phyloP scores from a whole-genome alignment of 2,113 vertebrate species.

The Microcebus jonahi region DNA sequence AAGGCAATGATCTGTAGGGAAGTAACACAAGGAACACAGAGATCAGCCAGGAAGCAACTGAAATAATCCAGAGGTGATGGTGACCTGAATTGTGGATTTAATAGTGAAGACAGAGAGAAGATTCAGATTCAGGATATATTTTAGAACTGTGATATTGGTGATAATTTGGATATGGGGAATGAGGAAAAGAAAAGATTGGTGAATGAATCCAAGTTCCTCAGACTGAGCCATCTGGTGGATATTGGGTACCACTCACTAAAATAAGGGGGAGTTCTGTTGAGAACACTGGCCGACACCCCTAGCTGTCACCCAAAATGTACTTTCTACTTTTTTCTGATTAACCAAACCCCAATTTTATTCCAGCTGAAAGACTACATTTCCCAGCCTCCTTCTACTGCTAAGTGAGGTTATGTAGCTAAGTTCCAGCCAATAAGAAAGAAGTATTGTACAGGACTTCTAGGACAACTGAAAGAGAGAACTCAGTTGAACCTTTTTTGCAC shows the following conservation, averaged over 20 bases:
- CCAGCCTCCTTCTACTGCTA: neutral
- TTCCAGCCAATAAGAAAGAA: slow-evolving; percentile 1
- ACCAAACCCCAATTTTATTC: neutral
- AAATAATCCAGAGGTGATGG: neutral
- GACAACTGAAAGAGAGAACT: neutral
- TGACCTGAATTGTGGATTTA: neutral
- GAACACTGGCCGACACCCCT: neutral
- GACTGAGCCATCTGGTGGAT: neutral
- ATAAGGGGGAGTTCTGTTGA: neutral
- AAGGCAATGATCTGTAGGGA: neutral
- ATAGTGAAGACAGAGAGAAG: neutral
- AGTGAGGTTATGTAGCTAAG: neutral
- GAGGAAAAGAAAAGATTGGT: neutral
- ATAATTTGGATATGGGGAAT: neutral
- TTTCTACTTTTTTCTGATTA: neutral
- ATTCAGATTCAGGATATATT: neutral
- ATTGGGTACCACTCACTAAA: neutral
- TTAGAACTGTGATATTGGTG: neutral
- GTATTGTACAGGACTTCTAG: neutral
- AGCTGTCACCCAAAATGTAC: neutral
- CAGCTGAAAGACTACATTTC: neutral
- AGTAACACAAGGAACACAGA: neutral
- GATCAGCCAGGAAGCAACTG: neutral
- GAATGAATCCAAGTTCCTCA: neutral
- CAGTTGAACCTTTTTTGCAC: neutral